Conservation (phyloP, 2,888 invertebrate species). For the Uloborus plumipes region DNA sequence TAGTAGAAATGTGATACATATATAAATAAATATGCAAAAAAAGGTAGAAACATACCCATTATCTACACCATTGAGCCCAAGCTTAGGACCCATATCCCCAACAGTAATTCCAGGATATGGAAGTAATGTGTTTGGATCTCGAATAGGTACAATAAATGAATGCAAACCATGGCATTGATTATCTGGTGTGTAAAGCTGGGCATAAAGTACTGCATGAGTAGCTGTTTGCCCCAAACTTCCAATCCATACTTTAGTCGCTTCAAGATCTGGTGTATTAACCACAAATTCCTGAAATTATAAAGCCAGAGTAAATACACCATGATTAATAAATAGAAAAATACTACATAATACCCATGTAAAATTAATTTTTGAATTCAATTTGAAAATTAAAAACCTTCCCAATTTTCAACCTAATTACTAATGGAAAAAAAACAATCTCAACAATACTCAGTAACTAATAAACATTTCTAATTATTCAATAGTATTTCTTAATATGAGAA, state of each 20-base stretch:
- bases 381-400: too few relatives aligned
- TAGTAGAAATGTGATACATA: too few relatives aligned
- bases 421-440: too few relatives aligned
- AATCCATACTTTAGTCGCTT: conserved; percentile 88
- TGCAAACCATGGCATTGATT: conserved; percentile 85
- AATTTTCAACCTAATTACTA: too few relatives aligned
- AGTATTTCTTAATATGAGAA: too few relatives aligned
- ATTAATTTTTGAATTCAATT: too few relatives aligned
- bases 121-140: conserved; percentile 80
- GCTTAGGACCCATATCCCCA: conserved; percentile 93
- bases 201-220: conserved; percentile 87
- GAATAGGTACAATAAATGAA: conserved; percentile 86
- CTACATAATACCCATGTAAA: too few relatives aligned
- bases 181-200: conserved; percentile 87
- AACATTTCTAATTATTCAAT: too few relatives aligned
- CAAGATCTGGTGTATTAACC: conserved; percentile 81
- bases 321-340: too few relatives aligned
- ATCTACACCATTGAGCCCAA: conserved; percentile 91
- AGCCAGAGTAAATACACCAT: too few relatives aligned
- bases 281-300: conserved; percentile 76
- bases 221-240: conserved; percentile 81
- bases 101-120: conserved; percentile 85
- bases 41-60: conserved; percentile 81
- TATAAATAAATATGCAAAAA: too few relatives aligned
- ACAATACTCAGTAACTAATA: too few relatives aligned